Percentiles rank a stretch among this genome's conserved stretches.
Evolutionary conservation across 2,797 vertebrate species (phyloP).

Genomic region (Harpagifer antarcticus): DNA sequence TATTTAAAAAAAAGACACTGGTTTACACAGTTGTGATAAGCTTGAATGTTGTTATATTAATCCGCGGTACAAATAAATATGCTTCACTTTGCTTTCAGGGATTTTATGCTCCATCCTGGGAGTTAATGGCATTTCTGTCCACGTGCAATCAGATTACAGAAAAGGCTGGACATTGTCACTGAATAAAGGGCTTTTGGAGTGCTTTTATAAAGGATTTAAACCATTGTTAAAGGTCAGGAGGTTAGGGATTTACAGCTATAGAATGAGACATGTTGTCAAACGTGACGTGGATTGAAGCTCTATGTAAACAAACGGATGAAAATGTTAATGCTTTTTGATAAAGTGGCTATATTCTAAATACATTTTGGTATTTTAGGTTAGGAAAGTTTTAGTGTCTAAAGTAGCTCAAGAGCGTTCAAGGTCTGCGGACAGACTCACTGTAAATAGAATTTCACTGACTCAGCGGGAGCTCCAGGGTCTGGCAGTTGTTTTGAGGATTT

Average conservation of each 20-base stretch:
- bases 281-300: slow-evolving; percentile 1
- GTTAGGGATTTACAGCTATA: slow-evolving; percentile 17
- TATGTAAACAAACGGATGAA: slow-evolving; percentile 8
- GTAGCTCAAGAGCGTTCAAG: slow-evolving; percentile 26
- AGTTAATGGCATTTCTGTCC: slow-evolving; percentile 43
- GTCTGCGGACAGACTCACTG: slow-evolving; percentile 14
- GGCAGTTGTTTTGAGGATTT: slow-evolving; percentile 41
- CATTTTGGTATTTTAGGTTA: background rate
- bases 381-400: slow-evolving; percentile 2
- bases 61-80: slow-evolving; percentile 25
- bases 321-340: slow-evolving; percentile 10
- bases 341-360: background rate
- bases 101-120: slow-evolving; percentile 19
- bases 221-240: background rate
- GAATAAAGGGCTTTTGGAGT: slow-evolving; percentile 24
- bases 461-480: slow-evolving; percentile 46
- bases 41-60: slow-evolving; percentile 5
- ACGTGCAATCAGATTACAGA: slow-evolving; percentile 34
- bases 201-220: slow-evolving; percentile 47
- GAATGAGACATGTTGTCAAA: slow-evolving; percentile 28
- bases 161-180: slow-evolving; percentile 39
- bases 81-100: slow-evolving; percentile 10
- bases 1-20: background rate
- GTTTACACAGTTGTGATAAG: slow-evolving; percentile 7
- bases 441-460: slow-evolving; percentile 3